Evolutionary conservation across 2,113 vertebrate genomes (phyloP), one percentile per base, ranked within the genome.

Genomic region (Oncorhynchus gorbuscha): DNA sequence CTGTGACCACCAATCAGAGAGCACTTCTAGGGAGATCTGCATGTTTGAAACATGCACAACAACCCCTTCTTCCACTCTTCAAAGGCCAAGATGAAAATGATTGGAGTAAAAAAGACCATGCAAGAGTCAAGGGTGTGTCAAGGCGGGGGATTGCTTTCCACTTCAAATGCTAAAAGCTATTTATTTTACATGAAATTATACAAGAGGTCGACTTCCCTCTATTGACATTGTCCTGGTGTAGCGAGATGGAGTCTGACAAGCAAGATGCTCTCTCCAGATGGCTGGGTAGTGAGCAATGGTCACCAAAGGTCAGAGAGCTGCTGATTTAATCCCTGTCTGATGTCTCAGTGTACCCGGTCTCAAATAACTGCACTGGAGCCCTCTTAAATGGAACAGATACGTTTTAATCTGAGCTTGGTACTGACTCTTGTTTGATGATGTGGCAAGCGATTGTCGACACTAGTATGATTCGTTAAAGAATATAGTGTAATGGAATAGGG

Each of bases 261-360:
- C 74, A 55, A 55, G 45, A 75, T 49, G 26, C 74, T 58, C 66
- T 59, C 76, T 76, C 82, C 70, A 84, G 62, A 80, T 76, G 72
- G 84, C 80, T 86, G 85, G 87, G 86, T 80, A 85, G 71, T 70
- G 75, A 0, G 70, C 69, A 51, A 49, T 78, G 80, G 85, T 88
- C 87, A 83, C 73, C 20, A 73, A 30, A 83, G 87, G 81, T 88
- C 89, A 86, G 69, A 71, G 4, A 32, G 78, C 84, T 89, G 87
- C 90, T 91, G 85, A 90, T 88, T 90, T 90, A 92, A 90, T 90
- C 88, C 85, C 80, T 86, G 84, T 90, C 87, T 85, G 89, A 92
- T 92, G 89, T 90, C 88, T 83, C 82, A 71, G 81, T 74, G 74
- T 85, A 67, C 79, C 71, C 45, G 3, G 76, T 68, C 75, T 89